Evolutionary conservation across 92 coral and sea anemone genomes (phyloP).

Genomic region (Phenganax stokvisi): DNA sequence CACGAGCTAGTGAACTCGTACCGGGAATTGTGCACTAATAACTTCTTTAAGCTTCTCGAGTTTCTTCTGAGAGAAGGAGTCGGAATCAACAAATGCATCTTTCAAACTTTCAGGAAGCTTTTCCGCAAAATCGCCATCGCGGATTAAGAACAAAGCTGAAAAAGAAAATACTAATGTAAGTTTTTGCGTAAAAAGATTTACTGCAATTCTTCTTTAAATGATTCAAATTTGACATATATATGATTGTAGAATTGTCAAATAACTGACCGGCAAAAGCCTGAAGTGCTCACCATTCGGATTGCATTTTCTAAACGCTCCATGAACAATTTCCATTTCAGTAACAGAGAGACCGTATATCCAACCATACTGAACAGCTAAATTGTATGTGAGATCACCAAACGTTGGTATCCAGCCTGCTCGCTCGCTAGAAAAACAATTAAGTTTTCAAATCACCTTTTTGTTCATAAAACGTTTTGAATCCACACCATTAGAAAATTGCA

Average conservation of each 20-base stretch:
- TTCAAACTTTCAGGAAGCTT: constrained; percentile 63
- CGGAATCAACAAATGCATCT: constrained; percentile 75
- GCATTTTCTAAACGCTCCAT: constrained; percentile 97
- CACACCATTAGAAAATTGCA: too few relatives aligned
- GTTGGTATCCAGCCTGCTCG: constrained; percentile 98
- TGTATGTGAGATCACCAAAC: constrained; percentile 89
- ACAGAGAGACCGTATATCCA: constrained; percentile 96
- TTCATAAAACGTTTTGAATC: too few relatives aligned
- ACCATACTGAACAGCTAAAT: constrained; percentile 88
- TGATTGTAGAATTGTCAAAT: background rate
- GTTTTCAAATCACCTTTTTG: background rate
- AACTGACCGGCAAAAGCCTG: background rate
- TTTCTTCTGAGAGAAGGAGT: constrained; percentile 46
- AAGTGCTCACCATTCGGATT: constrained; percentile 80
- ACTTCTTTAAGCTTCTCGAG: constrained; percentile 64
- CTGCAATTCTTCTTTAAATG: too few relatives aligned
- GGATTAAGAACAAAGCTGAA: constrained; percentile 78
- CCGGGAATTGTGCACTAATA: constrained; percentile 75
- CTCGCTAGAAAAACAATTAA: constrained; percentile 46
- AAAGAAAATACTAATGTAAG: background rate
- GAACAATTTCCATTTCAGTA: constrained; percentile 99
- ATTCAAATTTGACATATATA: too few relatives aligned
- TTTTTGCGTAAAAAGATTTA: background rate
- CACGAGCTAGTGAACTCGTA: constrained; percentile 40
- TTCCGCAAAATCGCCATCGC: constrained; percentile 65